These are phyloP conservation scores for Drosophila meridionalis DNA, from an alignment of 2,888 invertebrate genomes.

Conservation along the genomic window DNA sequence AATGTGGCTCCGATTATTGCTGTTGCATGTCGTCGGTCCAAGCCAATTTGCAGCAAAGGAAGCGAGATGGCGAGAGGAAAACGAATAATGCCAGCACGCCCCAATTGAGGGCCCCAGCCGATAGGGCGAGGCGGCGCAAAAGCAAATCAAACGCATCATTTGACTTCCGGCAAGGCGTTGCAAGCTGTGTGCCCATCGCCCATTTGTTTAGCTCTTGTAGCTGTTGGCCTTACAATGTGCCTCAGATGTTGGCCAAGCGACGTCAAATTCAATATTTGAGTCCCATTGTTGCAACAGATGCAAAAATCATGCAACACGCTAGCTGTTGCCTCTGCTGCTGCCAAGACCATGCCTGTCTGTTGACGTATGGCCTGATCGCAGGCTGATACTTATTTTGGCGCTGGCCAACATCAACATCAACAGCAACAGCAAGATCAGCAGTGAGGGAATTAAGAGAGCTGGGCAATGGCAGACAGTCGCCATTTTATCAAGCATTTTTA, in stretches of 20 bases:
- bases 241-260: conserved; percentile 60
- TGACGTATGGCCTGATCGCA: conserved; percentile 32
- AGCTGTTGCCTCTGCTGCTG: neutral
- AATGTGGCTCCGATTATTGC: conserved; percentile 32
- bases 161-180: conserved; percentile 72
- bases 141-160: conserved; percentile 75
- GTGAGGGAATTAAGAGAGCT: neutral
- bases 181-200: conserved; percentile 47
- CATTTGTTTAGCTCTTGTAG: conserved; percentile 12
- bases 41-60: conserved; percentile 29
- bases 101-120: conserved; percentile 6
- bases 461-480: conserved; percentile 41
- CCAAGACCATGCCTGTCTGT: neutral
- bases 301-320: conserved; percentile 44
- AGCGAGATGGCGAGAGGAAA: conserved; percentile 37
- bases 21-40: conserved; percentile 51
- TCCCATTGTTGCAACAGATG: conserved; percentile 42
- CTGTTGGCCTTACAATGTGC: conserved; percentile 53
- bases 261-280: conserved; percentile 48
- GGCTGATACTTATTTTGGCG: conserved; percentile 19
- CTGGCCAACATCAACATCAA: conserved; percentile 18
- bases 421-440: conserved; percentile 4
- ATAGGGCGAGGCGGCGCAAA: conserved; percentile 22
- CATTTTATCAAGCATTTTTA: conserved; percentile 39
- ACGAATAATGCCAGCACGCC: conserved; percentile 6